A percentile compares a stretch with the other conserved stretches of the same genome.
Conservation (phyloP, 1,140 invertebrate species). For the Pachyrhynchus sulphureomaculatus region DNA sequence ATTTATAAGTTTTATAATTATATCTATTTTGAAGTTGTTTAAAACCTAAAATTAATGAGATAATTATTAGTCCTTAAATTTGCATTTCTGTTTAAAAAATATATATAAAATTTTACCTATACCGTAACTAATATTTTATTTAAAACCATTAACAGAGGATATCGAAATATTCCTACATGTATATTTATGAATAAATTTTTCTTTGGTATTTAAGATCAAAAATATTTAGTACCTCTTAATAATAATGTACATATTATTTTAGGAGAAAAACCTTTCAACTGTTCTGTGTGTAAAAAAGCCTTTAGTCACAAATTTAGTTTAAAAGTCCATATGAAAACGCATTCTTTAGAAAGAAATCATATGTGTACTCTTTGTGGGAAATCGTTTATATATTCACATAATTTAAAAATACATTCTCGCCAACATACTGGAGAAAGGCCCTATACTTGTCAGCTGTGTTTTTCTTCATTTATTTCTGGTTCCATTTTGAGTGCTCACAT, state of each 20-base stretch:
- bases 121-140: no score
- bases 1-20: no score
- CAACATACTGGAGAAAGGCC: slow-evolving; percentile 62
- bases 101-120: no score
- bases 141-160: no score
- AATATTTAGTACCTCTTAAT: background rate
- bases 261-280: slow-evolving; percentile 59
- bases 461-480: slow-evolving; percentile 60
- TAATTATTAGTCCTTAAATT: no score
- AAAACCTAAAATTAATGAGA: no score
- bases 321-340: slow-evolving; percentile 61
- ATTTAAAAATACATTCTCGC: slow-evolving; percentile 80
- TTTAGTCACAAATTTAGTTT: slow-evolving; percentile 64
- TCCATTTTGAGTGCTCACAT: slow-evolving; percentile 84
- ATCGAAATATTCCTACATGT: no score
- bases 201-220: no score
- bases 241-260: slow-evolving; percentile 5
- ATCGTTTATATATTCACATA: slow-evolving; percentile 69
- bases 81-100: no score
- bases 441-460: slow-evolving; percentile 66
- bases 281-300: slow-evolving; percentile 57
- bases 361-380: slow-evolving; percentile 61
- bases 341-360: slow-evolving; percentile 68
- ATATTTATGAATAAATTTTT: no score
- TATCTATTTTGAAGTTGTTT: no score